Base-by-base conservation (phyloP, 2,888 invertebrate genomes). In the Caenorhabditis japonica region DNA sequence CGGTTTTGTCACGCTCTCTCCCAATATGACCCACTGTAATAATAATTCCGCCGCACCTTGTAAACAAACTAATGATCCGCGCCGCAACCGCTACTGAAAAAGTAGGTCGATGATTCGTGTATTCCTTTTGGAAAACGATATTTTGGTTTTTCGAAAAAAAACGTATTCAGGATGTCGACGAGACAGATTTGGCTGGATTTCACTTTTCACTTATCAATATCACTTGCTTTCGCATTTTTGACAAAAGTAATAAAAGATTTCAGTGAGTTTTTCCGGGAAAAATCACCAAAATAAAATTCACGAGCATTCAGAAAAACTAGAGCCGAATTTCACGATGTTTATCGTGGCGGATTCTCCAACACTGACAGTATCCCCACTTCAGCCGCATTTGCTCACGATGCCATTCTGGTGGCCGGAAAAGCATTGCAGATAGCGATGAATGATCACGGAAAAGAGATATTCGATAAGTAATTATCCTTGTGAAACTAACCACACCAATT, bases 371-470 rank as follows among this genome's bases (percentile, higher is more conserved):
- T 75, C 49, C 73, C 77, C 44, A 69, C 77, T 0, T 68, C 76
- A n/a, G 73, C 74, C 5, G 82, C 82, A 15, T 77, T 82, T 34
- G 82, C 82, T 36, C 82, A 82, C 51, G 82, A 82, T 41, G 79
- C 82, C 0, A 69, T 82, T 52, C 47, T 82, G n/a, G 82, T 82
- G 8, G 80, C 81, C 10, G 80, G 59, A 23, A 78, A 66, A 17
- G 79, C 82, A 4, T 60, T 80, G 17, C 52, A 77, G 17, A 66
- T 70, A 27, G 76, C 75, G 12, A 71, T 72, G 23, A 47, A 59
- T 8, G 56, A 75, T 4, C 27, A 77, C 51, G 78, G 78, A 56
- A 72, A 71, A 46, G 60, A 66, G 8, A 33, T 78, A 33, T 81
- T 81, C 56, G 73, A 72, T 21, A 78, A 80, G 81, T 81, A 5